These are phyloP conservation scores for Rhegmatorhina hoffmannsi DNA, from an alignment of 2,113 vertebrate genomes.

Conservation along the genomic window DNA sequence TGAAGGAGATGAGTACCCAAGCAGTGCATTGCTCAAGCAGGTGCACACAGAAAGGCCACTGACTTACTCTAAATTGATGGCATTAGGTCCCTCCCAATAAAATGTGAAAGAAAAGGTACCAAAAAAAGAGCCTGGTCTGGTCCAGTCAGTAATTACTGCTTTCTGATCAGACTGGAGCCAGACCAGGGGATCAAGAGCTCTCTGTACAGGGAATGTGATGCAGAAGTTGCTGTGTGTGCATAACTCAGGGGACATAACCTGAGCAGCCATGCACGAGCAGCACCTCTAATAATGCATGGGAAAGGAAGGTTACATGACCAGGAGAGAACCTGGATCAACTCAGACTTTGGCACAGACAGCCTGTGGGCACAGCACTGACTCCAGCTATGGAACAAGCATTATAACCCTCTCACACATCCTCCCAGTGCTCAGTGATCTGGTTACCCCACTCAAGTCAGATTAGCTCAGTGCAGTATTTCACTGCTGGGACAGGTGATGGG, in stretches of 20 bases:
- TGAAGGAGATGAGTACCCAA: background rate
- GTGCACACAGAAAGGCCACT: background rate
- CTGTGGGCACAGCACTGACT: background rate
- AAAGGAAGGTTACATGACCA: background rate
- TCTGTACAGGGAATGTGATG: background rate
- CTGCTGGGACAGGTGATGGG: background rate
- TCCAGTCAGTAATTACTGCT: background rate
- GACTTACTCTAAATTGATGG: background rate
- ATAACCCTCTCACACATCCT: fast-evolving
- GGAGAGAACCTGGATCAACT: background rate
- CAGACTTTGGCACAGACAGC: background rate
- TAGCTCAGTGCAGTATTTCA: fast-evolving
- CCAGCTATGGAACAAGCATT: background rate
- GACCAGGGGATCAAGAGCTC: background rate
- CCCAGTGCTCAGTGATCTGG: background rate
- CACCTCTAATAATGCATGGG: background rate
- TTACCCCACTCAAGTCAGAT: background rate
- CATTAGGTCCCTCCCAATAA: background rate
- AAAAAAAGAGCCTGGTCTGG: background rate
- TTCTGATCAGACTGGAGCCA: background rate
- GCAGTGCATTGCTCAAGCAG: background rate
- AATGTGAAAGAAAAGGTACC: background rate
- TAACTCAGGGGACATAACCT: background rate
- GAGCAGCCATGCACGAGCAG: background rate
- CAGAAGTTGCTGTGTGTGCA: background rate